Evolutionary conservation across 2,888 invertebrate genomes (phyloP), one percentile per base, ranked within the genome.

Genomic region (Lymantria monacha): DNA sequence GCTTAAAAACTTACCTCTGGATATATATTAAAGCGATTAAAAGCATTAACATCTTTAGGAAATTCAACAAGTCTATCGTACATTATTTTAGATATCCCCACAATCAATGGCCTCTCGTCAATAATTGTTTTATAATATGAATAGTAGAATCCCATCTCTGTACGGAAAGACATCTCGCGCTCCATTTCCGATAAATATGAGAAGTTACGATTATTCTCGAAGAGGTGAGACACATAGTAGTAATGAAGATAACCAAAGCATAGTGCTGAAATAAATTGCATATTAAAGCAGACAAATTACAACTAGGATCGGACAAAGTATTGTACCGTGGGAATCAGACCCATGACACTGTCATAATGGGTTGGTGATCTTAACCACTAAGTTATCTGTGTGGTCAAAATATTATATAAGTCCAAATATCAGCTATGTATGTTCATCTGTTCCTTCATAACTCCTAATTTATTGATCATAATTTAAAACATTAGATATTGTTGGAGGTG

Each of bases 131-230:
- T 98, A 82, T 95, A 97, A 79, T 96, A 98, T 0, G 96, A 96
- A 79, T 96, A 98, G 76, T 97, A 97, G 69, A 97, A 93, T 0
- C 97, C 97, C 95, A 97, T 96, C 86, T 98, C 97, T 1, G 97
- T 96, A 0, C 96, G 91, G 49, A 98, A 93, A 7, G 96, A 93
- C 92, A 97, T 95, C 86, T 98, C 97, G 43, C 97, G 88, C 73
- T 98, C 97, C 72, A 96, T 79, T 42, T 95, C 95, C 0, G 97
- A 96, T 45, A 97, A 87, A 74, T 96, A 95, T 0, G 95, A 95
- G 87, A 97, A 97, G 81, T 96, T 96, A 8, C 95, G 92, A 76
- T 96, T 95, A 78, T 95, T 95, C 86, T 97, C 97, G 80, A 96
- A 97, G 63, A 97, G 89, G 3, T 86, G 85, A 0, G 93, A 92